A percentile compares a stretch with the other conserved stretches of the same genome.
Conservation (phyloP, 2,797 vertebrate genomes). For the Peromyscus eremicus region DNA sequence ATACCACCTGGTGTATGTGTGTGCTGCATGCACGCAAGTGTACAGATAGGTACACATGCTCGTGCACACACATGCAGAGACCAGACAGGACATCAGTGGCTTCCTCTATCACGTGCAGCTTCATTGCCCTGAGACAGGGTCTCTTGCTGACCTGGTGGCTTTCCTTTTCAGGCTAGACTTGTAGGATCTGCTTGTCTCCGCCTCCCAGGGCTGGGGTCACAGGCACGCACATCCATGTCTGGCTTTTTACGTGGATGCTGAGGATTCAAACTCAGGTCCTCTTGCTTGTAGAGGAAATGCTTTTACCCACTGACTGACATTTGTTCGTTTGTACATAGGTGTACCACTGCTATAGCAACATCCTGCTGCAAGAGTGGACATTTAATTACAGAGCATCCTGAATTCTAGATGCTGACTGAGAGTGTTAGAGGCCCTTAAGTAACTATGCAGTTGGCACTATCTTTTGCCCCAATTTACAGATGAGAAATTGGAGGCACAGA, state of each 20-base stretch:
- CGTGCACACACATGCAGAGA: neutral
- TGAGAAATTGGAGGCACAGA: neutral
- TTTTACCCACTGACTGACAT: neutral
- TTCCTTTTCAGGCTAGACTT: neutral
- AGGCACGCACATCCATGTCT: neutral
- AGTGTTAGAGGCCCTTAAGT: neutral
- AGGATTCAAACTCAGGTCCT: neutral
- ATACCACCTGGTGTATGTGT: neutral
- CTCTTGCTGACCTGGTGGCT: neutral
- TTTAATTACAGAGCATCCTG: neutral
- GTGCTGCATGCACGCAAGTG: neutral
- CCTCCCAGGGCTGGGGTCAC: neutral
- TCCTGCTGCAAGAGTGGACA: fast-evolving
- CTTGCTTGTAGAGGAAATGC: neutral
- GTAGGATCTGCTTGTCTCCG: neutral
- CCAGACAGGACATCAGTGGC: neutral
- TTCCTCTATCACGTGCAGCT: neutral
- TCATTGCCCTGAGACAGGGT: neutral
- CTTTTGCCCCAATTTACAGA: neutral
- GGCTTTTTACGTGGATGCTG: neutral
- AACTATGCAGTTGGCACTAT: neutral
- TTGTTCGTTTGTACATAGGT: neutral
- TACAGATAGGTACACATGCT: neutral
- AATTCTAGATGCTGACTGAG: neutral
- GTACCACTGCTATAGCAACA: no score